Evolutionary conservation across 2,888 invertebrate species (phyloP), one percentile per base, ranked within the genome.

Genomic region (Apotomis betuletana): DNA sequence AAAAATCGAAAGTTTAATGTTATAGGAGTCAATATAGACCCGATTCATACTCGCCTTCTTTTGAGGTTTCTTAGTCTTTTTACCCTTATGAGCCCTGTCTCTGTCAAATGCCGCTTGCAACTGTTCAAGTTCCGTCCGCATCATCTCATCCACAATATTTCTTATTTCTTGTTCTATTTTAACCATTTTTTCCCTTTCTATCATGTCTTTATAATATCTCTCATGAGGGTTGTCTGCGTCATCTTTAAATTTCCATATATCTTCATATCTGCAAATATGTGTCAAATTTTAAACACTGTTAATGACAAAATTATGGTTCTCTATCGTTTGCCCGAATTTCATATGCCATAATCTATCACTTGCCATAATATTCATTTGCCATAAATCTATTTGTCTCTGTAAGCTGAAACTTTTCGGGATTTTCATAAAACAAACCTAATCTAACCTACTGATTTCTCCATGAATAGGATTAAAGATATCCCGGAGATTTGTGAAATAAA

Each of bases 141-240:
- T 95, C 82, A 95, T 93, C 75, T 96, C 96, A 83, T 98, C 98
- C 0, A 98, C 98, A 12, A 96, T 94, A 72, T 96, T 94, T 77
- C 98, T 94, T 71, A 98, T 94, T 85, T 98, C 97, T 73, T 95
- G 94, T 86, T 98, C 98, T 74, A 99, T 95, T 87, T 97, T 96
- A 0, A 94, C 91, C 82, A 96, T 95, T 88, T 98, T 98, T 75
- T 98, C 97, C 73, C 95, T 94, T 81, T 96, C 96, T 78, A 99
- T 96, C 91, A 98, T 96, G 74, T 97, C 96, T 68, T 94, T 94
- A 83, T 98, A 97, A 79, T 96, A 96, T 38, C 94, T 94, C 85
- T 98, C 98, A 64, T 95, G 92, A 0, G 95, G 94, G 87, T 98
- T 97, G 1, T 94, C 91, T 0, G 93, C 89, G 81, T 98, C 98